Base-by-base conservation (phyloP, 2,113 vertebrate genomes). In the Spea bombifrons region DNA sequence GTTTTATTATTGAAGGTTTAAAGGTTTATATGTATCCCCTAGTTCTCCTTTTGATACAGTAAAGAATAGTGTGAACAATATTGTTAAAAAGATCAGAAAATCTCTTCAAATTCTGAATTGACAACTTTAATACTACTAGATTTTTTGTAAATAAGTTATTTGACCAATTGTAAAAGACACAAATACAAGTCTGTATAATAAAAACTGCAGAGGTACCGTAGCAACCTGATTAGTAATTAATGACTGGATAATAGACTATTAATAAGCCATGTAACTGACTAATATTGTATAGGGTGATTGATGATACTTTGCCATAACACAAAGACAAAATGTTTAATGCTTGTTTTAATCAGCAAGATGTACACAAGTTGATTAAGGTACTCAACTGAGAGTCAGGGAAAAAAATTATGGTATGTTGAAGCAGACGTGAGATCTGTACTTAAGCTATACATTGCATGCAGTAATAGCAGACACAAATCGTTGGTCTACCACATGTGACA, bases 251-350 rank as follows among this genome's bases (percentile, higher is more conserved):
- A 64, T 48, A 30, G 3, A 71, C 12, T 5, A 64, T 17, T 52
- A 71, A n/a, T 45, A 65, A 74, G 12, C n/a, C 15, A 16, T 0
- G 78, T 74, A 9, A 78, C 52, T 46, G 44, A 13, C 43, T 5
- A 43, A 65, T 17, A 30, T 81, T 64, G 71, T 59, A 49, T 70
- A 12, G 43, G 13, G 16, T 71, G 75, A 81, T 78, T 46, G 49
- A 81, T 81, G 71, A 15, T 43, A 70, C 50, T 13, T 45, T n/a
- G 57, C 45, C n/a, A 65, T 48, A 53, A 71, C n/a, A 43, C 59
- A 71, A 71, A 64, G 83, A 16, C 49, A 77, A 77, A 66, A 45
- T 49, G 50, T 73, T 73, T 30, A 59, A 30, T 69, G 73, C 8
- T 71, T 4, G 7, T 13, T 63, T n/a, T 78, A 61, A 57, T 73